phyloP scores from a whole-genome alignment of 2,113 vertebrate species.

The human (Homo sapiens) region DNA sequence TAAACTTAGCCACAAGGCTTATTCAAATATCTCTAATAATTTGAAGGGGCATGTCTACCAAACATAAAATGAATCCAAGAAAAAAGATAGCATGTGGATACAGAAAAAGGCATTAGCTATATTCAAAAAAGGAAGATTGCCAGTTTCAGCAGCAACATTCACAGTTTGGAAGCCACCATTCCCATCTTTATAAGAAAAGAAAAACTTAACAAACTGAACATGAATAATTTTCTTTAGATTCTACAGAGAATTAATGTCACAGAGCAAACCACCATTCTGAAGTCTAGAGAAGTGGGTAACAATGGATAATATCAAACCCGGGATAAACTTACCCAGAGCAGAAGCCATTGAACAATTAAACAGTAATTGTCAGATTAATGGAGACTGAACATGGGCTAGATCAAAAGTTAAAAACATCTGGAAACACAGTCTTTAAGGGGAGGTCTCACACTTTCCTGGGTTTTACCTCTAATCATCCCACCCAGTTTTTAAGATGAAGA shows the following conservation, averaged over 20 bases:
- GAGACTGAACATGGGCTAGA: neutral
- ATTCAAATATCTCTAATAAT: neutral
- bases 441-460: no score
- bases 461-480: no score
- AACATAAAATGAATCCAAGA: neutral
- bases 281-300: neutral
- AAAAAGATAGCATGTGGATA: neutral
- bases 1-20: neutral
- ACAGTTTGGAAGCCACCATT: neutral
- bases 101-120: neutral
- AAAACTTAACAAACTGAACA: neutral
- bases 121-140: neutral
- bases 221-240: neutral
- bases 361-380: neutral
- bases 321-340: neutral
- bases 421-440: neutral
- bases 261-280: neutral
- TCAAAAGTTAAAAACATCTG: neutral
- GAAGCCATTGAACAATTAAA: neutral
- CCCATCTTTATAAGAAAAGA: neutral
- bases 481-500: no score
- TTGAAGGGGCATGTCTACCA: neutral
- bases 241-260: neutral
- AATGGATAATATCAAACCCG: neutral
- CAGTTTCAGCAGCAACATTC: neutral